Evolutionary conservation across 2,113 vertebrate genomes (phyloP).

Genomic region (Empidonax alnorum): DNA sequence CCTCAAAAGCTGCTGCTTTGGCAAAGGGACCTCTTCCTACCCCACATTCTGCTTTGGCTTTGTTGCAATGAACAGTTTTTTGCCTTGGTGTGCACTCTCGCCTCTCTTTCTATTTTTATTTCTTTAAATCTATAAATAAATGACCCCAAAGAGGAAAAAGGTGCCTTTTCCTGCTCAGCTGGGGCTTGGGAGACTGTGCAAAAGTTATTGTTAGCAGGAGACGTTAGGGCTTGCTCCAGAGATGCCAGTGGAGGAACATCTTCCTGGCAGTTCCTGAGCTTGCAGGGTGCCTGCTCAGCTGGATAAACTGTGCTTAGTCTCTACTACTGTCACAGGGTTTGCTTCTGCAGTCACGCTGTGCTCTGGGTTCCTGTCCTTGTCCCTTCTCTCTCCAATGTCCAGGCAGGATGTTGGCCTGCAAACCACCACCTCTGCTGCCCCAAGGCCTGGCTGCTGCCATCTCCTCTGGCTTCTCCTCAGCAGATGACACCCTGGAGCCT

Average conservation of each 20-base stretch:
- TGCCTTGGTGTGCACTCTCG: background rate
- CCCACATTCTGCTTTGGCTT: background rate
- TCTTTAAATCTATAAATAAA: slow-evolving; percentile 56
- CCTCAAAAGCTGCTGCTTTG: background rate
- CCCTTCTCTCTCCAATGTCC: background rate
- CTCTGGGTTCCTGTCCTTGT: background rate
- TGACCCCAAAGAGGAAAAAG: slow-evolving; percentile 26
- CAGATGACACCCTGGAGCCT: background rate
- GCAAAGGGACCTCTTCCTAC: background rate
- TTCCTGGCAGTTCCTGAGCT: rapidly evolving
- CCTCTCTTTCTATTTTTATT: slow-evolving; percentile 31
- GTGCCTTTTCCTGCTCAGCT: background rate
- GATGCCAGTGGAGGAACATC: background rate
- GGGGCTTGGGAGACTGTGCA: background rate
- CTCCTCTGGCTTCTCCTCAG: background rate
- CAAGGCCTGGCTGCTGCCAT: background rate
- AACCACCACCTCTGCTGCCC: background rate
- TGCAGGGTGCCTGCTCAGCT: background rate
- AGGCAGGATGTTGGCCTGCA: background rate
- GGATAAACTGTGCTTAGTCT: background rate
- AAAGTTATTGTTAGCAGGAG: background rate
- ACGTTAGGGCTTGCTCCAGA: background rate
- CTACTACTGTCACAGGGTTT: background rate
- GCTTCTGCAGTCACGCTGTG: background rate
- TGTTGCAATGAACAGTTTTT: background rate